These are phyloP conservation scores for Parnassius smintheus DNA, from an alignment of 2,888 invertebrate genomes.

Conservation along the genomic window DNA sequence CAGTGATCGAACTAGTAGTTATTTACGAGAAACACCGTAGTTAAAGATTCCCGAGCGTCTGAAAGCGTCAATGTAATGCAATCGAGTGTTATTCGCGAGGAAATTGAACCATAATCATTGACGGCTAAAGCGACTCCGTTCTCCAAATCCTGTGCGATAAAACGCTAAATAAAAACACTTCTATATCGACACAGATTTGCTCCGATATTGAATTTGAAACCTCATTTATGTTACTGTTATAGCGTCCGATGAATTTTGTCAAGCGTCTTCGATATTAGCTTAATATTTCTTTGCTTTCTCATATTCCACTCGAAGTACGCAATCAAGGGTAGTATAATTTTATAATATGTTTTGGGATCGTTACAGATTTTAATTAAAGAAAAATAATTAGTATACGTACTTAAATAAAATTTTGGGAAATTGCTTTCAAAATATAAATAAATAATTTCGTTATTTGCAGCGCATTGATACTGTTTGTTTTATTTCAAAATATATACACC, in stretches of 20 bases:
- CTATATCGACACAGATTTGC: conserved; percentile 46
- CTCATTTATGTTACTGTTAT: conserved; percentile 48
- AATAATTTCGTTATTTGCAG: conserved; percentile 1
- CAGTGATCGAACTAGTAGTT: conserved; percentile 20
- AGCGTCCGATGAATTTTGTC: conserved; percentile 40
- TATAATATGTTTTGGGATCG: conserved; percentile 1
- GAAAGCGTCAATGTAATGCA: conserved; percentile 32
- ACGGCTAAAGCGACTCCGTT: conserved; percentile 42
- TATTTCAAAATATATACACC: too few relatives aligned
- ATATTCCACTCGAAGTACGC: conserved; percentile 7
- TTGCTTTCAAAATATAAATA: neutral
- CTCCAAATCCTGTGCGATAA: conserved; percentile 45
- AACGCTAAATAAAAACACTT: conserved; percentile 57
- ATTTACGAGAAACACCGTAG: conserved; percentile 30
- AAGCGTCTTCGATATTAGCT: conserved; percentile 31
- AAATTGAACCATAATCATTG: conserved; percentile 49
- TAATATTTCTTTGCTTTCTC: conserved; percentile 23
- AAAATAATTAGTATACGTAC: neutral
- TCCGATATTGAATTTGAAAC: conserved; percentile 53
- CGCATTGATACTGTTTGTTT: conserved; percentile 1
- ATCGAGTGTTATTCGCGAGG: conserved; percentile 39
- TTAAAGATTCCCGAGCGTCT: conserved; percentile 30
- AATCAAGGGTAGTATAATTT: neutral
- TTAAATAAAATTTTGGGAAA: neutral
- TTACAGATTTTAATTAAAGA: conserved; percentile 4